These are phyloP conservation scores for Alentia gelatinosa DNA, from an alignment of 2,888 invertebrate genomes.

Conservation along the genomic window DNA sequence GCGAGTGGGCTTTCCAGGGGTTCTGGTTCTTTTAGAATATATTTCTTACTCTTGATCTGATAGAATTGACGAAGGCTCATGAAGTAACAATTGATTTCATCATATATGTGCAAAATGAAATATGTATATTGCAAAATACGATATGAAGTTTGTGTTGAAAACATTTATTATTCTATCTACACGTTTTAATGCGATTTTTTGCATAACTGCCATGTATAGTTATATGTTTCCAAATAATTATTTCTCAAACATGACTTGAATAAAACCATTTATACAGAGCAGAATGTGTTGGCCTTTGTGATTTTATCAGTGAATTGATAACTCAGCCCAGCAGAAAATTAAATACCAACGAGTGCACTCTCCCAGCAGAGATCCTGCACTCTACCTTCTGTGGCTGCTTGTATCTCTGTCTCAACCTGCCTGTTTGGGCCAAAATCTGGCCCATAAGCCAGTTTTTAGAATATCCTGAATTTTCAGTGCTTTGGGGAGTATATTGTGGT, in stretches of 20 bases:
- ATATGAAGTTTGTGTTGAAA: neutral
- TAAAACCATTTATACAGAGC: neutral
- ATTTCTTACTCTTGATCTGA: neutral
- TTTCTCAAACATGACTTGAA: neutral
- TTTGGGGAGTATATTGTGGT: too few relatives aligned
- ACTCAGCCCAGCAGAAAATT: too few relatives aligned
- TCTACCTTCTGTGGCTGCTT: too few relatives aligned
- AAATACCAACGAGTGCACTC: too few relatives aligned
- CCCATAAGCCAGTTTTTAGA: too few relatives aligned
- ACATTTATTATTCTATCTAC: neutral
- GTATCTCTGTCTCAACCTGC: too few relatives aligned
- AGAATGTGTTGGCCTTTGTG: neutral
- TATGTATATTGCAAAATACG: too few relatives aligned
- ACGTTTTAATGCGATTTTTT: neutral
- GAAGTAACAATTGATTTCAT: neutral
- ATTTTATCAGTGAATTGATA: too few relatives aligned
- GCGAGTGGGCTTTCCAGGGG: neutral
- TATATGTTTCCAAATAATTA: neutral
- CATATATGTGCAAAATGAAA: neutral
- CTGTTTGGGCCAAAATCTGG: too few relatives aligned
- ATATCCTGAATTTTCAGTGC: too few relatives aligned
- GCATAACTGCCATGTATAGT: conserved; percentile 17
- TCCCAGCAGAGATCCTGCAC: too few relatives aligned
- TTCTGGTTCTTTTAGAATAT: neutral
- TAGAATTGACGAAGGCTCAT: neutral